Percentiles rank a stretch among this genome's conserved stretches.
phyloP scores from a whole-genome alignment of 2,888 invertebrate genomes.

The Pterostichus madidus region DNA sequence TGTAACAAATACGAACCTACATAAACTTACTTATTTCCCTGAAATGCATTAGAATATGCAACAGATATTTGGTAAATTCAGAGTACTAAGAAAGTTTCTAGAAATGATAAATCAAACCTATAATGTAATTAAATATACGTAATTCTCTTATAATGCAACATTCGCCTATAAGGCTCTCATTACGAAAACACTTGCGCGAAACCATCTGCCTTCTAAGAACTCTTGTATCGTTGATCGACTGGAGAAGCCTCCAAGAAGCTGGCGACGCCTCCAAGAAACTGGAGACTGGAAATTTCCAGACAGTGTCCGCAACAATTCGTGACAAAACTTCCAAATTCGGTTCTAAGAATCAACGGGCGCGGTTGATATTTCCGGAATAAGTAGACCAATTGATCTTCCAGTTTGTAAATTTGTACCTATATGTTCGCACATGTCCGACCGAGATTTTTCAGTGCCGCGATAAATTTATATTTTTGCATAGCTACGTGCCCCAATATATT shows the following conservation, averaged over 20 bases:
- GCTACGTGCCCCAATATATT: conserved; percentile 35
- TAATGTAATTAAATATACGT: conserved; percentile 30
- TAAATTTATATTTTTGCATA: conserved; percentile 42
- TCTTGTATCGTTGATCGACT: not conserved
- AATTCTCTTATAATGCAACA: conserved; percentile 8
- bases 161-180: not conserved
- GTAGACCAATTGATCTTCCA: conserved; percentile 42
- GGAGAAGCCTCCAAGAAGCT: not conserved
- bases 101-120: conserved; percentile 16
- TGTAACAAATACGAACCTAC: no score
- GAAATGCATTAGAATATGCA: not conserved
- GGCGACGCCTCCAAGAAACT: not conserved
- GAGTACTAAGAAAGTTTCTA: not conserved
- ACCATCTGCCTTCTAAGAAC: conserved; percentile 27
- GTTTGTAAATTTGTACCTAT: conserved; percentile 39
- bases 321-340: conserved; percentile 28
- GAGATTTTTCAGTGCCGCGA: conserved; percentile 34
- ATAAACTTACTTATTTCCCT: no score
- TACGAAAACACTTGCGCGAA: conserved; percentile 9
- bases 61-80: not conserved
- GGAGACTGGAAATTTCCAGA: conserved; percentile 22
- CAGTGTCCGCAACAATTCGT: conserved; percentile 8
- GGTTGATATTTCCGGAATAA: conserved; percentile 35
- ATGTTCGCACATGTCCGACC: conserved; percentile 13
- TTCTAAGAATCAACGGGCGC: conserved; percentile 13